Percentiles rank a stretch among this genome's conserved stretches.
These are phyloP conservation scores for Nesogale talazaci DNA, from an alignment of 2,113 vertebrate species.

Conservation along the genomic window DNA sequence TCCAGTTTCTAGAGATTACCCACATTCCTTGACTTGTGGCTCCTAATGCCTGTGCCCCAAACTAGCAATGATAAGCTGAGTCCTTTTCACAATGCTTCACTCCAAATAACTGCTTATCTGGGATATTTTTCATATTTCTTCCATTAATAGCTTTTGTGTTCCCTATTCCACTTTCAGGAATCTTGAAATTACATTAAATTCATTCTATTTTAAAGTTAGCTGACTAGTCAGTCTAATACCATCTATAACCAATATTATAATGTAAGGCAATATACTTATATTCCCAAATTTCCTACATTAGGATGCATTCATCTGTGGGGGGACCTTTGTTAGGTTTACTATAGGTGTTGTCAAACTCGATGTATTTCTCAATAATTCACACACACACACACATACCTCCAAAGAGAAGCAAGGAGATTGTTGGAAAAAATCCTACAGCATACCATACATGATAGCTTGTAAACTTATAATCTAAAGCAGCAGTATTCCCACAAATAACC, in stretches of 20 bases:
- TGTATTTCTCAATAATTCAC: neutral
- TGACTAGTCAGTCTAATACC: neutral
- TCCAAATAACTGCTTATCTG: neutral
- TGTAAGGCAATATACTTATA: neutral
- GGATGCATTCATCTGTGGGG: fast-evolving
- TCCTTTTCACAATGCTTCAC: neutral
- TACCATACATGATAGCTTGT: neutral
- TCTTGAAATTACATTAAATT: neutral
- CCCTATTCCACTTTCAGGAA: neutral
- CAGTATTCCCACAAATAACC: neutral
- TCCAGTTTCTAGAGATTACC: neutral
- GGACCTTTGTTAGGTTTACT: neutral
- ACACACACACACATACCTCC: too few relatives aligned
- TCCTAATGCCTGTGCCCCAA: neutral
- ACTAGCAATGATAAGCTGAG: neutral
- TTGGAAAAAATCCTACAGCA: neutral
- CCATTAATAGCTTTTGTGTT: neutral
- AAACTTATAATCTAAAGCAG: neutral
- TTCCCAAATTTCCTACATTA: neutral
- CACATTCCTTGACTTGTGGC: neutral
- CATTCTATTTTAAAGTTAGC: neutral
- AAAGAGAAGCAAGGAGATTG: neutral
- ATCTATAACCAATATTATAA: neutral
- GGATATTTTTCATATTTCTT: neutral
- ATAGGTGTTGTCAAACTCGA: neutral